Evolutionary conservation across 1,140 invertebrate genomes (phyloP).

Genomic region (Hermatobates lingyangjiaoensis): DNA sequence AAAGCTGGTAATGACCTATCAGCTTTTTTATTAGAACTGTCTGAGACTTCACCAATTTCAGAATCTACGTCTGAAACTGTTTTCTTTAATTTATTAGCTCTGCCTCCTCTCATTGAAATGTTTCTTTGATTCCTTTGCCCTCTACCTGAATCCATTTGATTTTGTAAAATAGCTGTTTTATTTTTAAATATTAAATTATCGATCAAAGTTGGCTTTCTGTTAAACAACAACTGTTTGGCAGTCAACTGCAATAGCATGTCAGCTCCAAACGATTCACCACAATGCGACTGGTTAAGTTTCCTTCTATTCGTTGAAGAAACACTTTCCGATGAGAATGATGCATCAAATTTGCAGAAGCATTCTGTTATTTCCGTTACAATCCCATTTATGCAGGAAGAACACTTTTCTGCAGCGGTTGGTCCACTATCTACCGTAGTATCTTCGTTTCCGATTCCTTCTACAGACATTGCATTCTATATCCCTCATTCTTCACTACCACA

Average conservation of each 20-base stretch:
- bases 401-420: too few species aligned
- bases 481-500: background rate
- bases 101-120: too few species aligned
- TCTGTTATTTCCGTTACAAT: background rate
- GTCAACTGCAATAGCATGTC: background rate
- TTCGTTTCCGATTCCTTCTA: background rate
- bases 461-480: background rate
- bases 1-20: too few species aligned
- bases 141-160: constrained; percentile 2
- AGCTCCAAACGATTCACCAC: too few species aligned
- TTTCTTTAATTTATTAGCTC: too few species aligned
- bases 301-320: too few species aligned
- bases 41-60: too few species aligned
- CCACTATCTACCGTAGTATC: background rate
- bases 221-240: constrained; percentile 6
- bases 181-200: constrained; percentile 6
- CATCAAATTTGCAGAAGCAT: background rate
- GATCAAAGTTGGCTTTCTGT: constrained; percentile 7
- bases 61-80: too few species aligned
- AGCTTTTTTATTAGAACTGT: too few species aligned
- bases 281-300: too few species aligned
- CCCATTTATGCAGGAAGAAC: too few species aligned
- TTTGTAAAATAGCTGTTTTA: constrained; percentile 1
- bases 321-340: too few species aligned
- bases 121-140: background rate